Evolutionary conservation across 2,797 vertebrate genomes (phyloP), one percentile per base, ranked within the genome.

Genomic region (Pseudotriccus pelzelni): DNA sequence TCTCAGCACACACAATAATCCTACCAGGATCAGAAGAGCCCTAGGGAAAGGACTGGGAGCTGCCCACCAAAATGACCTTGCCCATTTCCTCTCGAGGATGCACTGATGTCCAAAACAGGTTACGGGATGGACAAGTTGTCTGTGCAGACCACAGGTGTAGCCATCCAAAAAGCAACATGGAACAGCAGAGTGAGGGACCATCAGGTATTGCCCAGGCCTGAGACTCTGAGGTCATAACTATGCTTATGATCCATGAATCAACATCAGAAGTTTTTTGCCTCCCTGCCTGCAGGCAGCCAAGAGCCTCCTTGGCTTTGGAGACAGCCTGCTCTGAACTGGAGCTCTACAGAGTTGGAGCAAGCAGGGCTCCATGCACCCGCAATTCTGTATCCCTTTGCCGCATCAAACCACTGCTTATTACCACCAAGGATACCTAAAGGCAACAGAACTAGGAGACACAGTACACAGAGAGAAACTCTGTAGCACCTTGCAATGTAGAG

Each of bases 281-380:
- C 46, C 46, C 39, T 68, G 69, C 27, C 49, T 53, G 27, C 36
- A 62, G 46, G 18, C 15, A 52, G 27, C 17, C 68, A 23, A 34
- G 46, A 6, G 5, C 5, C 24, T 72, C 37, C 34, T 73, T 41
- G 0, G 4, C 69, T 84, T 50, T 59, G 32, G 49, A 74, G 47
- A 62, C 0, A 27, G 39, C 14, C 11, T 34, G 41, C 32, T 76
- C 32, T 24, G 34, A 85, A 60, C 0, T 1, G 32, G 18, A 77
- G 20, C 60, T 56, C 50, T 46, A 58, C 15, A 72, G n/a, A 70
- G 17, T 12, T 1, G 1, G 12, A 76, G 10, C 20, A 66, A 52
- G 18, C 10, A 73, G 59, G 16, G 22, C 19, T 69, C 43, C n/a
- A 10, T 19, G 55, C 27, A 52, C 5, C 16, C 0, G 0, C 34